Evolutionary conservation across 2,888 invertebrate species (phyloP), one percentile per base, ranked within the genome.

Genomic region (Lithophane ornitopus): DNA sequence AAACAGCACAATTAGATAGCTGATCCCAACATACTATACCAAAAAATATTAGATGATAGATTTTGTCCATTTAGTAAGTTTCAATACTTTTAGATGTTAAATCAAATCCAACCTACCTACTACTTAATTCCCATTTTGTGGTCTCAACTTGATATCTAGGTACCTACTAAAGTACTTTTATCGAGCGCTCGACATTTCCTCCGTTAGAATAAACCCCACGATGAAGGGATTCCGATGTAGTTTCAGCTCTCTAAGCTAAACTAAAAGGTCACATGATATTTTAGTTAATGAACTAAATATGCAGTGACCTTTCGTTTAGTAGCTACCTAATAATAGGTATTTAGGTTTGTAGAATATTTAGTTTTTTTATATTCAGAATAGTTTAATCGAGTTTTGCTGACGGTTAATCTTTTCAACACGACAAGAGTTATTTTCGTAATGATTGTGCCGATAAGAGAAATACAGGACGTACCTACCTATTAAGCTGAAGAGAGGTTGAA

Each of bases 221-320:
- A 52, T 49, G 34, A 26, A 72, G 58, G 76, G 67, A 82, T 79
- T 79, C 71, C 72, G 46, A 67, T 49, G 67, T 74, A 56, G 69
- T 81, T 74, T 72, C n/a, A 76, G 62, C 58, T 76, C 71, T 82
- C 49, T 79, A 63, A 78, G 66, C 79, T 74, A 58, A 73, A 65
- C 73, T 59, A 54, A 79, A 82, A 82, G 79, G 82, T 82, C 76
- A 65, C 56, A 46, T 52, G 63, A 68, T 82, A 63, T 79, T 82
- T 82, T 78, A 58, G 74, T 70, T 71, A 79, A 66, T 67, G 59
- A 68, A 82, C 76, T 76, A 67, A 72, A 76, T 76, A 76, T 76
- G 59, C 65, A 34, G 12, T 67, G 71, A 82, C 82, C 78, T 82
- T 79, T 79, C 14, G 49, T 58, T 66, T 66, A 79, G 28, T 66